Evolutionary conservation across 2,888 invertebrate species (phyloP), one percentile per base, ranked within the genome.

Genomic region (Deilephila elpenor): DNA sequence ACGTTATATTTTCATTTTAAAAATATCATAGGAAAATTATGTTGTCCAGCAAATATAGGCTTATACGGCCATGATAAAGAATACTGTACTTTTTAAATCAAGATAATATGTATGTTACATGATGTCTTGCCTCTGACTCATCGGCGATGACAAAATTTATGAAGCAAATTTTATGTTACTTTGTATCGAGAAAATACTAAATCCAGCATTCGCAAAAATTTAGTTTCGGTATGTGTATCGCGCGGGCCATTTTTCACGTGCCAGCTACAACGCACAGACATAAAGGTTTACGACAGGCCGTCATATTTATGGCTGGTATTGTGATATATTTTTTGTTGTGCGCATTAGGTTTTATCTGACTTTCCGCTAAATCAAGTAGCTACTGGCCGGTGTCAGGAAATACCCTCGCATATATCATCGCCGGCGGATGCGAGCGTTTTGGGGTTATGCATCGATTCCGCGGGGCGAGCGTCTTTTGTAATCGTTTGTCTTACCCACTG

Each of bases 291-390:
- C 92, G 94, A 93, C 93, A 90, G 91, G 88, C 89, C 93, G 93
- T 93, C 93, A 94, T 94, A 93, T 94, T 94, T 94, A 94, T 94
- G 93, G 91, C 80, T 84, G 90, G 91, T 93, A 93, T 94, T 94
- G 93, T 94, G 92, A 93, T 93, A 92, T 93, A 92, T 94, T 94
- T 94, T 94, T 94, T 94, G 93, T 94, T 93, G 93, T 93, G 93
- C 93, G 91, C 93, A 93, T 94, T 94, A 94, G 93, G 93, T 94
- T 94, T 94, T 94, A 94, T 94, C 94, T 94, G 90, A 89, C 91
- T 94, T 94, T 94, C 94, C 94, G 94, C 93, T 94, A 94, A 94
- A 94, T 94, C 94, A 94, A 94, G 94, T 94, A 94, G 91, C 93
- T 91, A 94, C 94, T 94, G 94, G 94, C 94, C 94, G 93, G 90